Evolutionary conservation across 2,797 vertebrate species (phyloP).

Genomic region (Mormyrops boulengeri): DNA sequence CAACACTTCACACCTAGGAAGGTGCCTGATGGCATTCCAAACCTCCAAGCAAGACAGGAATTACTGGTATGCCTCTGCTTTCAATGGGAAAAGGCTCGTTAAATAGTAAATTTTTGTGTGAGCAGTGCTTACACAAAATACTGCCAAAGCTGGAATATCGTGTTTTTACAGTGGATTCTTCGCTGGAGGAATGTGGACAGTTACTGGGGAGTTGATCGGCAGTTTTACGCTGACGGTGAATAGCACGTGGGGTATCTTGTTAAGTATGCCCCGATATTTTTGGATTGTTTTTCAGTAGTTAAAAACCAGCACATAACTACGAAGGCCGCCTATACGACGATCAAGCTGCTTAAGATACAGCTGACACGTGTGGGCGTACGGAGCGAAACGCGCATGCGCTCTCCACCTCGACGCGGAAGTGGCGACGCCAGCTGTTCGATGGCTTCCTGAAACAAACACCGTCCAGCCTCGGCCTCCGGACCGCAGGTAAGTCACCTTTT

Average conservation of each 20-base stretch:
- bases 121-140: background rate
- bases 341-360: background rate
- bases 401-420: background rate
- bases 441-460: slow-evolving; percentile 6
- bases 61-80: background rate
- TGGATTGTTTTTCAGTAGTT: background rate
- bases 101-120: background rate
- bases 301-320: background rate
- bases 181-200: background rate
- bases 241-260: background rate
- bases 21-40: background rate
- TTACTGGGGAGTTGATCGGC: background rate
- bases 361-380: background rate
- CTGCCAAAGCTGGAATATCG: background rate
- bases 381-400: background rate
- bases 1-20: background rate
- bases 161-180: background rate
- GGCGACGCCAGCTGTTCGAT: slow-evolving; percentile 29
- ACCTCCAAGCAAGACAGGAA: background rate
- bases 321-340: too few relatives aligned
- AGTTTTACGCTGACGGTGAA: background rate
- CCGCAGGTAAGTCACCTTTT: background rate
- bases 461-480: background rate
- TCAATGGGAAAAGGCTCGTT: background rate
- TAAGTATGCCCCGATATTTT: background rate